Evolutionary conservation across 1,140 invertebrate species (phyloP), one percentile per base, ranked within the genome.

Genomic region (Cyphomyrmex costatus): DNA sequence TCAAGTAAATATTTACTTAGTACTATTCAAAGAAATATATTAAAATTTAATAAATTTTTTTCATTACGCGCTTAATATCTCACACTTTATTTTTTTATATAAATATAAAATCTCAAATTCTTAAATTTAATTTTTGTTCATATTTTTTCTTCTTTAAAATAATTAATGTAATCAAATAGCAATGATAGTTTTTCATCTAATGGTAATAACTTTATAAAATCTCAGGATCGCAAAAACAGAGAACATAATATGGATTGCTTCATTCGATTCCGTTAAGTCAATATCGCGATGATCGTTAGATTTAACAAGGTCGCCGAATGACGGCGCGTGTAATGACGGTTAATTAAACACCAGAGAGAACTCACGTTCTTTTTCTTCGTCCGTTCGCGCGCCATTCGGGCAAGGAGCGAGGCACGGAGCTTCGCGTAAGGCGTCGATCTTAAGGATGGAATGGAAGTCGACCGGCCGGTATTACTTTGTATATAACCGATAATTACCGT

Each of bases 401-500:
- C 19, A 10, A 8, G 42, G 74, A 63, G 60, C 30, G 27, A 30
- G 14, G 24, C 42, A 56, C 21, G 33, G 3, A 24, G 21, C 14
- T 1, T 53, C 16, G n/a, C 49, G 60, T 65, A n/a, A 21, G 77
- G 49, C 51, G 79, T 83, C 8, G 53, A 42, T 80, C 49, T 68
- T 70, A 70, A 80, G 63, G 78, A 60, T 7, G 66, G 24, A 49
- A 58, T 8, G 63, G 24, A 49, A 74, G 51, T n/a, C 33, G 53
- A 46, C 53, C 53, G 68, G 36, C 53, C 24, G 36, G 56, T 7
- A 74, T 83, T 74, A 61, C 56, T 83, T 49, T 83, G 70, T 83
- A 42, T 42, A 42, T 12, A 83, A 73, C 79, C 68, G 68, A 60
- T 83, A 83, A 83, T 83, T 83, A 83, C 42, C 65, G 79, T 71